phyloP scores from a whole-genome alignment of 2,888 invertebrate genomes.

The Hecatera dysodea region DNA sequence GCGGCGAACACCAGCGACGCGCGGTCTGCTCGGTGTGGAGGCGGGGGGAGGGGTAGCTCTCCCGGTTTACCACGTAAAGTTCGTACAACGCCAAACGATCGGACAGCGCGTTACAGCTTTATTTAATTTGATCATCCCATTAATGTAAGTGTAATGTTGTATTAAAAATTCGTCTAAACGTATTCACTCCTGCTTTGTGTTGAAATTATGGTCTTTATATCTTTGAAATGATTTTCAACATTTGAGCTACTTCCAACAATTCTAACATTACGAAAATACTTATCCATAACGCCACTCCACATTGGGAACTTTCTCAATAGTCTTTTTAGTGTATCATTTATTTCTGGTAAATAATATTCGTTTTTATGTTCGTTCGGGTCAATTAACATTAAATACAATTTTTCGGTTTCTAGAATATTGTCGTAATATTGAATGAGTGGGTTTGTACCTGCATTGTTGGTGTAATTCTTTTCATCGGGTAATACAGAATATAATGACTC shows the following conservation, averaged over 20 bases:
- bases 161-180: constrained; percentile 48
- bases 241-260: constrained; percentile 39
- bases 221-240: constrained; percentile 47
- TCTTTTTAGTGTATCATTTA: constrained; percentile 48
- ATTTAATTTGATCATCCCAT: constrained; percentile 40
- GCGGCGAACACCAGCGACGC: too few species aligned
- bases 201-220: constrained; percentile 43
- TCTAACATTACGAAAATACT: constrained; percentile 41
- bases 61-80: too few species aligned
- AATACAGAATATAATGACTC: constrained; percentile 29
- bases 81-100: too few species aligned
- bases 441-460: constrained; percentile 34
- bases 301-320: constrained; percentile 44
- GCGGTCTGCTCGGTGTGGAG: too few species aligned
- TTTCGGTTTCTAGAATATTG: constrained; percentile 38
- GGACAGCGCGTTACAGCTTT: too few species aligned
- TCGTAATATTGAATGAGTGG: constrained; percentile 41
- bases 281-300: constrained; percentile 41
- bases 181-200: constrained; percentile 39
- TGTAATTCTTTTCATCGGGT: constrained; percentile 35
- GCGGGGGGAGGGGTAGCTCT: too few species aligned
- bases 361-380: constrained; percentile 34
- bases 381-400: constrained; percentile 40
- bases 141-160: constrained; percentile 42
- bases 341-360: constrained; percentile 42